Evolutionary conservation across 2,888 invertebrate genomes (phyloP).

Genomic region (Netelia inedita): DNA sequence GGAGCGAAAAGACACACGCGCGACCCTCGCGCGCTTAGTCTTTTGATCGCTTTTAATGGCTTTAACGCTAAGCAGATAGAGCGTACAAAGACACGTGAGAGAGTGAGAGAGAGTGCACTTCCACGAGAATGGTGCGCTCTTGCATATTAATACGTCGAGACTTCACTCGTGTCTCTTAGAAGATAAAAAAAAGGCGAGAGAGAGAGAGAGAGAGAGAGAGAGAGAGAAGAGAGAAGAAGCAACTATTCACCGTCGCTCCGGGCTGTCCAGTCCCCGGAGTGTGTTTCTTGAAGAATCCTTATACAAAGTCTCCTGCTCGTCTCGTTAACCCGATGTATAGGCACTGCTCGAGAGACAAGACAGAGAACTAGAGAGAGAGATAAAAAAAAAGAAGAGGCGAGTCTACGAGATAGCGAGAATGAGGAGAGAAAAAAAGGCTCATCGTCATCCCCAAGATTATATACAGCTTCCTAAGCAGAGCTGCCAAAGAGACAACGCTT

Average conservation of each 20-base stretch:
- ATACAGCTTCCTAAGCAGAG: constrained; percentile 51
- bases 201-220: neutral
- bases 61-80: constrained; percentile 62
- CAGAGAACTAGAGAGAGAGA: constrained; percentile 27
- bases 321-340: constrained; percentile 23
- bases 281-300: constrained; percentile 59
- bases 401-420: constrained; percentile 39
- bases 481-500: constrained; percentile 62
- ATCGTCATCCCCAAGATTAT: constrained; percentile 9
- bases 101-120: constrained; percentile 18
- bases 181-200: neutral
- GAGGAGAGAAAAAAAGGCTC: constrained; percentile 41
- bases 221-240: neutral
- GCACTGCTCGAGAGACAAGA: constrained; percentile 30
- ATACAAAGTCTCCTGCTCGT: constrained; percentile 49
- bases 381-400: constrained; percentile 20
- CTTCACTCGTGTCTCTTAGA: constrained; percentile 12
- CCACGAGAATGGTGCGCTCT: constrained; percentile 41
- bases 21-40: constrained; percentile 15
- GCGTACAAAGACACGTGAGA: neutral
- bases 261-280: constrained; percentile 25
- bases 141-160: constrained; percentile 63
- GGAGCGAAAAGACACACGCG: constrained; percentile 22
- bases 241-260: constrained; percentile 47
- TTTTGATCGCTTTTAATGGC: constrained; percentile 67